Evolutionary conservation across 1,140 invertebrate species (phyloP), one percentile per base, ranked within the genome.

Genomic region (Ceratina japonica): DNA sequence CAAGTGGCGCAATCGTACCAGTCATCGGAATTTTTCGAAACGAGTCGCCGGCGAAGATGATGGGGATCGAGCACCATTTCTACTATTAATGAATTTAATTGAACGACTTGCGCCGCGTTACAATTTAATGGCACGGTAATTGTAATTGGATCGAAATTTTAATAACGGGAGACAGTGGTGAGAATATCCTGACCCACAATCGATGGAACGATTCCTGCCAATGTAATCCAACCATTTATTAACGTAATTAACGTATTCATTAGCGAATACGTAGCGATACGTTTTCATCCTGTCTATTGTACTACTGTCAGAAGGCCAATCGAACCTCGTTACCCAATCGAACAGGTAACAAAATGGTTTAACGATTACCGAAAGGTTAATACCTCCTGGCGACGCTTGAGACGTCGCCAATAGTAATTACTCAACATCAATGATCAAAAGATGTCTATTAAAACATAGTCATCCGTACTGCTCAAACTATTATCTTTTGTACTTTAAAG

Each of bases 1-100:
- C 15, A 49, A 52, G 44, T 68, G 65, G 20, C 3, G 65, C 65
- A 68, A 68, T 68, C 52, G 51, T 52, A 52, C 65, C 18, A 12
- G 65, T 52, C 49, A n/a, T 27, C 15, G 8, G 5, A 52, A 68
- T 24, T 54, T 68, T 68, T 27, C 44, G 0, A 68, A 68, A 52
- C n/a, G 49, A 68, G 54, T 52, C 5, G n/a, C 37, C 37, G 37
- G 3, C 5, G 37, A 10, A 44, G 37, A 10, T n/a, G n/a, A n/a
- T 44, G 5, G 37, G 10, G 1, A 44, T 18, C 12, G 27, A 44
- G 22, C n/a, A 52, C n/a, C 44, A 68, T 54, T 54, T 27, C 15
- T 27, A 12, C 22, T 16, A 2, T 12, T n/a, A 4, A n/a, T 15
- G n/a, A 44, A 65, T 20, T 20, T 20, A 49, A 65, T 59, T 20